Base-by-base conservation (phyloP, 2,113 vertebrate species). In the Aleadryas rufinucha region DNA sequence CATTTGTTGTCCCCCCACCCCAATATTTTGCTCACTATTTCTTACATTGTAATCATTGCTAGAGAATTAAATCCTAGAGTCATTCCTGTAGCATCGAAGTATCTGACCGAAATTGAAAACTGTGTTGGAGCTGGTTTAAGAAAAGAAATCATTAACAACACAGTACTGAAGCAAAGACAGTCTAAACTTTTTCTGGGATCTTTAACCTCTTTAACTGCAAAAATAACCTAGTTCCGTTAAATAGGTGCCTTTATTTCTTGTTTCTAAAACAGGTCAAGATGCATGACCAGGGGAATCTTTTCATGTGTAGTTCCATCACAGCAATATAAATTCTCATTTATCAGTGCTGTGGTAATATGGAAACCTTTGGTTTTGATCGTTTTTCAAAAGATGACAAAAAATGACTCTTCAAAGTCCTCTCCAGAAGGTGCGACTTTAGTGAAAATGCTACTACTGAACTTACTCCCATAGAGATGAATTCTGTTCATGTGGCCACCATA, bases 241-340 rank as follows among this genome's bases (percentile, higher is more conserved):
- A 96, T 31, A 91, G 70, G 60, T 84, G 68, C 45, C 60, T 80
- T 95, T 83, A 70, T 95, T 89, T 90, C 84, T 69, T 93, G 35
- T 69, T 96, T 92, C 89, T 91, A 82, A 95, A 93, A 87, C 90
- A 91, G 93, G 85, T 90, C 75, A 96, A 93, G 92, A 92, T 96
- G 63, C 60, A 84, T 22, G 81, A 90, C 87, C 81, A 72, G 69
- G 65, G 79, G 72, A 90, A 75, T 76, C 87, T 95, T 94, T 97
- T 96, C 61, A 96, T 82, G 65, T 84, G 69, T 63, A 80, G 87
- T 81, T 94, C 74, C 89, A 96, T 95, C 94, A 91, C 44, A 91
- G 89, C 39, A 87, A 95, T 16, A 87, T 76, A 92, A 93, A 95
- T 92, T 93, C 91, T 91, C 89, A 88, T 95, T 90, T 77, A 81